Base-by-base conservation (phyloP, 2,888 invertebrate species). In the Eudemis profundana region DNA sequence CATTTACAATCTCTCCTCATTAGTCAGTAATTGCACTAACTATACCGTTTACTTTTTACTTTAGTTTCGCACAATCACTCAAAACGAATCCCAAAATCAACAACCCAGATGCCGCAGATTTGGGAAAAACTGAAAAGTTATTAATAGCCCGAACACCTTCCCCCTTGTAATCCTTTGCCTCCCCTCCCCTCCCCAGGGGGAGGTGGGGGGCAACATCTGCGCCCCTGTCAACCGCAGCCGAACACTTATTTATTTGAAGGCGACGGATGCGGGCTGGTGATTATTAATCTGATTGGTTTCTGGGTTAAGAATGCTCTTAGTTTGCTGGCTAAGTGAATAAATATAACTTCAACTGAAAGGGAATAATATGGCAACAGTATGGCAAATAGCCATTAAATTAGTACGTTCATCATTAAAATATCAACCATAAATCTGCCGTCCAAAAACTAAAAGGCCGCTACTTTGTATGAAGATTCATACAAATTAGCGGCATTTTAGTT, bases 201-300 rank as follows among this genome's bases (percentile, higher is more conserved):
- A 46, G 17, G 17, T 4, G 70, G 78, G 72, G 60, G 76, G 82
- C 69, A 78, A 77, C 87, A 87, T 83, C 87, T 88, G 88, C 63
- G 79, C 76, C 74, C 73, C 87, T 87, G 89, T 89, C 89, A 88
- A 82, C 85, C 87, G 75, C 89, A 89, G 85, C 75, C 77, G 73
- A 67, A 67, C 72, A 75, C 78, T 82, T 86, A 85, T 86, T 85
- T 86, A 85, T 85, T 79, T 82, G 79, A 78, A 78, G 79, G 69
- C 71, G 42, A 44, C 56, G 56, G 54, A 29, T 56, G 56, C 42
- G 54, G 54, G 54, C 10, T 4, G 3, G 33, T 56, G 56, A 56
- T 56, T 56, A 56, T 56, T 56, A 56, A 29, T 56, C 56, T 56
- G 56, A 56, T 44, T 44, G 56, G 54, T 42, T 42, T 53, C 21